A percentile compares a stretch with the other conserved stretches of the same genome.
Evolutionary conservation across 64 coral and sea anemone genomes (phyloP).

Genomic region (Porites lutea): DNA sequence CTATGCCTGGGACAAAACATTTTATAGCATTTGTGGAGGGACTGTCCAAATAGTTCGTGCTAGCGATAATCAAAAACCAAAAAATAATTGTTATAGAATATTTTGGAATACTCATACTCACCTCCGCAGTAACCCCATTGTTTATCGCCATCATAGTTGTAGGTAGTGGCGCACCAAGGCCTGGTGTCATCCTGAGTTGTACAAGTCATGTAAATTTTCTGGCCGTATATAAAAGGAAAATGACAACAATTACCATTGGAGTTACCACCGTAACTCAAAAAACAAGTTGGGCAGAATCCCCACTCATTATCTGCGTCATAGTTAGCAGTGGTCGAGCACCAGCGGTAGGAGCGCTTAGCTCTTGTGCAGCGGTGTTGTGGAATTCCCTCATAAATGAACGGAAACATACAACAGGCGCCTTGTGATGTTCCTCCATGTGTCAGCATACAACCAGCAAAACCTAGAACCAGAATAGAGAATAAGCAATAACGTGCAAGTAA

Average conservation of each 20-base stretch:
- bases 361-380: conserved; percentile 60
- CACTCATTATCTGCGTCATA: conserved; percentile 68
- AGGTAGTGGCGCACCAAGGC: conserved; percentile 53
- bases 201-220: conserved; percentile 32
- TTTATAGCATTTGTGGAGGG: too few relatives aligned
- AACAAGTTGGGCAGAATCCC: conserved; percentile 61
- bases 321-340: conserved; percentile 39
- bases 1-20: too few relatives aligned
- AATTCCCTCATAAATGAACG: conserved; percentile 48
- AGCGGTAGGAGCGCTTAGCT: conserved; percentile 55
- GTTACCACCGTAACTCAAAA: conserved; percentile 39
- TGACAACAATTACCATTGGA: conserved; percentile 57
- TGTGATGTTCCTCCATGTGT: conserved; percentile 70
- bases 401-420: conserved; percentile 63
- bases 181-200: neutral
- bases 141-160: conserved; percentile 40
- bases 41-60: too few relatives aligned
- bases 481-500: too few relatives aligned
- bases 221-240: conserved; percentile 44
- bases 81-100: too few relatives aligned
- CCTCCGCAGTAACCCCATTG: conserved; percentile 58
- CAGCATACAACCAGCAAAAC: conserved; percentile 49
- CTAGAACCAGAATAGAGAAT: too few relatives aligned
- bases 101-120: neutral
- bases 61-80: too few relatives aligned